Evolutionary conservation across 1,140 invertebrate genomes (phyloP).

Genomic region (Zophobas atratus): DNA sequence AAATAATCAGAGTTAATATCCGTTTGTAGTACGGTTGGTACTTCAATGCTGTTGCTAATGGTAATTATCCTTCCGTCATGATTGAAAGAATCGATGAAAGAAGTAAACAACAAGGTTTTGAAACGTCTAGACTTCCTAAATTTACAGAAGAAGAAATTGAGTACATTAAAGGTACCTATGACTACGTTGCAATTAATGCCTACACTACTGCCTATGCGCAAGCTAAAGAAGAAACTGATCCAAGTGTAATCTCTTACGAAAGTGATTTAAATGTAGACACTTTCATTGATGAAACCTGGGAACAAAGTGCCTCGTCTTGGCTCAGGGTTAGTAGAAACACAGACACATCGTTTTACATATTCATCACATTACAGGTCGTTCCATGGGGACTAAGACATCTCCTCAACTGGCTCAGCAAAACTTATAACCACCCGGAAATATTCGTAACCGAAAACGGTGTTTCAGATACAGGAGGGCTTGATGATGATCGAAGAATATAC

Average conservation of each 20-base stretch:
- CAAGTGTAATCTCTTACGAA: slow-evolving; percentile 58
- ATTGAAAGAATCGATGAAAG: slow-evolving; percentile 72
- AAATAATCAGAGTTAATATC: neutral
- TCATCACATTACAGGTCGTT: slow-evolving; percentile 18
- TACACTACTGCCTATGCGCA: slow-evolving; percentile 71
- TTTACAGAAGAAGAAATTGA: slow-evolving; percentile 75
- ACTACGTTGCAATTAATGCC: slow-evolving; percentile 75
- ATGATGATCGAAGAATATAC: slow-evolving; percentile 70
- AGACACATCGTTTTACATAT: neutral
- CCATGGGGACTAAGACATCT: slow-evolving; percentile 72
- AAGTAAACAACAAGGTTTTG: slow-evolving; percentile 74
- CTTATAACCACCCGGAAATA: slow-evolving; percentile 71
- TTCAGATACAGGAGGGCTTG: slow-evolving; percentile 67
- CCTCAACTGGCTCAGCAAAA: slow-evolving; percentile 71
- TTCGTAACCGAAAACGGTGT: slow-evolving; percentile 76
- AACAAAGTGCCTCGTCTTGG: slow-evolving; percentile 35
- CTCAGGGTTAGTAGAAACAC: slow-evolving; percentile 25
- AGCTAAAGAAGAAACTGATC: slow-evolving; percentile 64
- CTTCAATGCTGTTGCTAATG: slow-evolving; percentile 65
- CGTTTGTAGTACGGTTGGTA: slow-evolving; percentile 73
- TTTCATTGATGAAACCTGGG: slow-evolving; percentile 27
- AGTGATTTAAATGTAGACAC: slow-evolving; percentile 31
- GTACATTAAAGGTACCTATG: slow-evolving; percentile 72
- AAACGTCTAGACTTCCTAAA: slow-evolving; percentile 73
- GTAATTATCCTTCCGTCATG: slow-evolving; percentile 76